Evolutionary conservation across 2,797 vertebrate species (phyloP).

Genomic region (Ceryle rudis): DNA sequence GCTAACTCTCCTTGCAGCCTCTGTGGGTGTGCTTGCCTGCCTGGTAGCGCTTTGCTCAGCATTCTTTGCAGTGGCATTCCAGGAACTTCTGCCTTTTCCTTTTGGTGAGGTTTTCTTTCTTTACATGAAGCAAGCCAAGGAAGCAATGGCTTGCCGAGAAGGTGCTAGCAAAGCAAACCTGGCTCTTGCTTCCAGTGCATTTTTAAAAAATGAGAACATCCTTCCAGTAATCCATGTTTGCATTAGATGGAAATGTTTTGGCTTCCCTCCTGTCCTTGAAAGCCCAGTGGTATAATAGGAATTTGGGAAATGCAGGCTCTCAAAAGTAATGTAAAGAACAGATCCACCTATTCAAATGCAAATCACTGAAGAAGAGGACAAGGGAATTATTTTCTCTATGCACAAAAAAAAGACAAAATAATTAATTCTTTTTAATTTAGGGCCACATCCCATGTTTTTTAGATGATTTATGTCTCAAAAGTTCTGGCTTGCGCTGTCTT

Average conservation of each 20-base stretch:
- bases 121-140: neutral
- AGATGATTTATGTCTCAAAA: neutral
- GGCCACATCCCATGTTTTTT: neutral
- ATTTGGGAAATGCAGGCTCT: slow-evolving; percentile 67
- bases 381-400: neutral
- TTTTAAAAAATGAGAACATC: slow-evolving; percentile 70
- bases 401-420: neutral
- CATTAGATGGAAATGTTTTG: slow-evolving; percentile 65
- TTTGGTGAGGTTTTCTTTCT: slow-evolving; percentile 32
- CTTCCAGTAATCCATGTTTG: slow-evolving; percentile 68
- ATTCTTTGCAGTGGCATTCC: neutral
- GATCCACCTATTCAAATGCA: slow-evolving; percentile 58
- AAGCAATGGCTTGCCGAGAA: neutral
- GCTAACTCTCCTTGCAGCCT: neutral
- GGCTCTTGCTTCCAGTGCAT: slow-evolving; percentile 46
- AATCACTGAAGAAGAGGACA: slow-evolving; percentile 40
- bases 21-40: neutral
- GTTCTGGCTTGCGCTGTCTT: neutral
- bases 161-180: slow-evolving; percentile 63
- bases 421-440: neutral
- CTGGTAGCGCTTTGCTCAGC: neutral
- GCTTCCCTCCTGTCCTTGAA: slow-evolving; percentile 64
- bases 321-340: slow-evolving; percentile 67
- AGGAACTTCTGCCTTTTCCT: slow-evolving; percentile 28
- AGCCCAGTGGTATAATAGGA: slow-evolving; percentile 63